These are phyloP conservation scores for Notolabrus celidotus DNA, from an alignment of 2,797 vertebrate species.

Conservation along the genomic window DNA sequence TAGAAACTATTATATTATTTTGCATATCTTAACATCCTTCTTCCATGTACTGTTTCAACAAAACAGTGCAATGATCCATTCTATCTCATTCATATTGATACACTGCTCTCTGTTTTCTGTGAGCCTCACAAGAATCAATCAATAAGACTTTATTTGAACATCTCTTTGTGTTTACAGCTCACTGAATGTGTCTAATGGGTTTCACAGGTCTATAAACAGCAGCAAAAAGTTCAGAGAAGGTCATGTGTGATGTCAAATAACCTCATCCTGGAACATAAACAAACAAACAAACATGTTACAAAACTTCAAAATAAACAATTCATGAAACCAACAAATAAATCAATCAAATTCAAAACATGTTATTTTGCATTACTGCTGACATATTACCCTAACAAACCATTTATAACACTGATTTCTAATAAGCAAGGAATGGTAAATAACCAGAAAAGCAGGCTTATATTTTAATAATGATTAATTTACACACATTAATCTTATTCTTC, in stretches of 20 bases:
- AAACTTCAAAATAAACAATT: not conserved
- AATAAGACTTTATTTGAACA: not conserved
- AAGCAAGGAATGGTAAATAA: not conserved
- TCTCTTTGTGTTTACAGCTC: conserved; percentile 15
- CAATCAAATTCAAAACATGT: too few relatives aligned
- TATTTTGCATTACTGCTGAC: too few relatives aligned
- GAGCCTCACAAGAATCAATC: not conserved
- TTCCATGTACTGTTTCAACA: not conserved
- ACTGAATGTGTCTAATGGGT: conserved; percentile 7
- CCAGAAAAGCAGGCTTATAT: not conserved
- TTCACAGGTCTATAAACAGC: conserved; percentile 3
- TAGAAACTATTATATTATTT: too few relatives aligned
- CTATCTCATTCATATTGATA: conserved; percentile 3
- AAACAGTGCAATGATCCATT: not conserved
- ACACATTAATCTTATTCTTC: too few relatives aligned
- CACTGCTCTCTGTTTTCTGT: not conserved
- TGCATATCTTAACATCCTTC: too few relatives aligned
- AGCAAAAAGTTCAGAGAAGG: conserved; percentile 7
- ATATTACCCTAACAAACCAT: too few relatives aligned
- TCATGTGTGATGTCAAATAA: not conserved
- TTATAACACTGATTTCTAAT: not conserved
- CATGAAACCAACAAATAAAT: too few relatives aligned
- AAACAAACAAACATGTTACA: not conserved
- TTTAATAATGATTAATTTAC: too few relatives aligned
- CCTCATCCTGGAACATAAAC: not conserved